Percentiles rank a stretch among this genome's conserved stretches.
Evolutionary conservation across 2,113 vertebrate genomes (phyloP).

Genomic region (Elephantulus edwardii): DNA sequence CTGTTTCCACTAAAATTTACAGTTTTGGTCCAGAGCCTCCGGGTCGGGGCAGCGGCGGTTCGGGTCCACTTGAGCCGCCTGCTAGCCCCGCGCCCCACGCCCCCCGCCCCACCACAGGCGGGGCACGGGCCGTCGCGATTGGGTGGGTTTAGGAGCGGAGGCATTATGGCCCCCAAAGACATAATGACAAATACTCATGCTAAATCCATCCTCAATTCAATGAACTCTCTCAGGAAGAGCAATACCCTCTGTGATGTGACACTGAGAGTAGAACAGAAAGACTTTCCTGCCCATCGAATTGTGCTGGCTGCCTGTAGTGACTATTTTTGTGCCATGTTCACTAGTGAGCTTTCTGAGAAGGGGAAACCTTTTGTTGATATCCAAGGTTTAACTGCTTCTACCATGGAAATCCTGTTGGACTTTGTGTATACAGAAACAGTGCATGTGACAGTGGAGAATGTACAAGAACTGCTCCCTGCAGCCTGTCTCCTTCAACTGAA

Average conservation of each 20-base stretch:
- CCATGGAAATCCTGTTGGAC: constrained; percentile 99
- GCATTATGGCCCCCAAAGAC: constrained; percentile 97
- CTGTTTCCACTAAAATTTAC: too few relatives aligned
- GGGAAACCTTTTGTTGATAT: constrained; percentile 98
- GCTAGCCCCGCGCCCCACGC: too few relatives aligned
- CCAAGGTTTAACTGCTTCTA: constrained; percentile 95
- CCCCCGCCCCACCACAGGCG: too few relatives aligned
- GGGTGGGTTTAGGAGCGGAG: background rate
- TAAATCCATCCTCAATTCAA: constrained; percentile 98
- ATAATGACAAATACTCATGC: constrained; percentile 99
- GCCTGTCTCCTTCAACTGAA: constrained; percentile 97
- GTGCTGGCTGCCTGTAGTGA: constrained; percentile 98
- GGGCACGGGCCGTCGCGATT: too few relatives aligned
- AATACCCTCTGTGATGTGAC: constrained; percentile 98
- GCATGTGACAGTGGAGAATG: constrained; percentile 97
- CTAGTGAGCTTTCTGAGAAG: constrained; percentile 98
- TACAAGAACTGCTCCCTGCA: constrained; percentile 96
- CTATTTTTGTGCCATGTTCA: constrained; percentile 99
- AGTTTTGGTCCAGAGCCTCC: too few relatives aligned
- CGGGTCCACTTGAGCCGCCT: too few relatives aligned
- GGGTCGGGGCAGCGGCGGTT: too few relatives aligned
- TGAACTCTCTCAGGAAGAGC: constrained; percentile 97
- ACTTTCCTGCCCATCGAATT: constrained; percentile 97
- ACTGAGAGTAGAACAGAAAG: constrained; percentile 93
- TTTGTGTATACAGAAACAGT: constrained; percentile 99